Base-by-base conservation (phyloP, 2,113 vertebrate species). In the Rhinogobius similis region DNA sequence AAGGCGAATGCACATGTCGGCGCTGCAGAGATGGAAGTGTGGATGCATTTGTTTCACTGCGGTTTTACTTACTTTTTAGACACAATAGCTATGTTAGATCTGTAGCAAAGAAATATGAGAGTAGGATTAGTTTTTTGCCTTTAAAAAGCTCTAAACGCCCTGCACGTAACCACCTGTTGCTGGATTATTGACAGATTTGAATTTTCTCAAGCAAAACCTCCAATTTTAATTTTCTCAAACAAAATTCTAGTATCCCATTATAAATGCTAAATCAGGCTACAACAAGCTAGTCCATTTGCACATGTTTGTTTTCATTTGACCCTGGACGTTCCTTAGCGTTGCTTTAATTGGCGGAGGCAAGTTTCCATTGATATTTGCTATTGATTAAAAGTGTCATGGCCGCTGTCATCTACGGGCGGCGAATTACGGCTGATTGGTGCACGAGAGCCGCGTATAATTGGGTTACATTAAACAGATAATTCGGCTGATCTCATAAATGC, bases 391-490 rank as follows among this genome's bases (percentile, higher is more conserved):
- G 69, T 80, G 83, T 75, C 78, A 70, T 12, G 21, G 83, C 43
- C 48, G 77, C 81, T 87, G 83, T 86, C 84, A 71, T 87, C 85
- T 84, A 83, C 66, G 77, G 78, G 80, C 68, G 58, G 67, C 80
- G 84, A 89, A 86, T 89, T 86, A 85, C 75, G 38, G 77, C 67
- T 91, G 90, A 91, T 90, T 90, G 86, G 83, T 83, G 82, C 87
- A 73, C 80, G 67, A 85, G 90, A 84, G 88, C 82, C 84, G 79
- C 86, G 72, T 73, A 77, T 91, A 88, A 91, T 90, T 89, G 87
- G 80, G 87, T 90, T 90, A 89, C 85, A 86, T 88, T 87, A 87
- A 88, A 88, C 73, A 89, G 88, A 90, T 91, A 87, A 90, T 87
- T 85, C 86, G 68, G 88, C 77, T 88, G 86, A 89, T 90, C 86